A percentile compares a stretch with the other conserved stretches of the same genome.
phyloP scores from a whole-genome alignment of 2,797 vertebrate genomes.

The Borostomias antarcticus region DNA sequence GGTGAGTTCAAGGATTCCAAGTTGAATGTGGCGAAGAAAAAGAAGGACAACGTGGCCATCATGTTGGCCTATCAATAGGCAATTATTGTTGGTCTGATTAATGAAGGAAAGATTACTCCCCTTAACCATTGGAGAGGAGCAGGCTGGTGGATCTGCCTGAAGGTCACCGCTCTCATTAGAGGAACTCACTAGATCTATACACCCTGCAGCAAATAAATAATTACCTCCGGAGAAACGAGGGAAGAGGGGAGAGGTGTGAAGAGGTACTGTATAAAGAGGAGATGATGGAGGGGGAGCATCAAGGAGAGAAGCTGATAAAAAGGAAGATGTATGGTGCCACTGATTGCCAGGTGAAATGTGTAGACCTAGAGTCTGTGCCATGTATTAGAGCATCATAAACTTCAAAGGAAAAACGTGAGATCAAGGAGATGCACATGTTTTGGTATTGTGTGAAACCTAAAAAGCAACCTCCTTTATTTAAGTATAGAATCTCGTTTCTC shows the following conservation, averaged over 20 bases:
- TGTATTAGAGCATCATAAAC: not conserved
- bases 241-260: conserved; percentile 3
- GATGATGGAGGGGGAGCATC: not conserved
- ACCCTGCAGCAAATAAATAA: conserved; percentile 22
- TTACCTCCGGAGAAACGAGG: not conserved
- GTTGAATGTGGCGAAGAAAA: too few species aligned
- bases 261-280: not conserved
- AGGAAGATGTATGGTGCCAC: not conserved
- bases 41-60: not conserved
- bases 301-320: not conserved
- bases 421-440: not conserved
- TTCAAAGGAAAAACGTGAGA: conserved; percentile 1
- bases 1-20: too few species aligned
- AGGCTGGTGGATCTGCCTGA: conserved; percentile 7
- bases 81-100: conserved; percentile 53
- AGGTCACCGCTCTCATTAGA: conserved; percentile 45
- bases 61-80: conserved; percentile 54
- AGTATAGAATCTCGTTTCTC: too few species aligned
- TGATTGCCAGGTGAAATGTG: not conserved
- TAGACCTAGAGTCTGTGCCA: not conserved
- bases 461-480: too few species aligned
- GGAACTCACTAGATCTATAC: conserved; percentile 33
- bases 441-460: too few species aligned
- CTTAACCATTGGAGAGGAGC: conserved; percentile 35
- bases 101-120: conserved; percentile 42